phyloP scores from a whole-genome alignment of 1,140 invertebrate species.

The Tetragnatha versicolor region DNA sequence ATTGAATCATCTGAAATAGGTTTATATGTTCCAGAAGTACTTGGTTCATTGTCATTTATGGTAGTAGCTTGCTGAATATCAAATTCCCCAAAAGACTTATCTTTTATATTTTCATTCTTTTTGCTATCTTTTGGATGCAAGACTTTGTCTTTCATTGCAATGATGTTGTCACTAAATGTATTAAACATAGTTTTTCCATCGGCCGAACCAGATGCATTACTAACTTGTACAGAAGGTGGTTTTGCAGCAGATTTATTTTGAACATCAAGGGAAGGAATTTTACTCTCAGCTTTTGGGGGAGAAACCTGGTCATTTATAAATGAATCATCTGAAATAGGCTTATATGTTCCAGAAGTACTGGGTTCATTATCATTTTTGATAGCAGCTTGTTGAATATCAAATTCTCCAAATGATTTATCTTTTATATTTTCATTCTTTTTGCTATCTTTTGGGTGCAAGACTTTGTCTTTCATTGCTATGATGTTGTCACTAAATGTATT shows the following conservation, averaged over 20 bases:
- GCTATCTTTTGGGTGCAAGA: slow-evolving; percentile 12
- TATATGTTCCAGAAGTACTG: slow-evolving; percentile 7
- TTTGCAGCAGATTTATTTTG: not conserved
- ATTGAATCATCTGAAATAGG: slow-evolving; percentile 9
- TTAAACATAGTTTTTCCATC: too few species aligned
- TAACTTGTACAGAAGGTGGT: not conserved
- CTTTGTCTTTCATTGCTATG: slow-evolving; percentile 24
- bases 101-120: not conserved
- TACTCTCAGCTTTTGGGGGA: not conserved
- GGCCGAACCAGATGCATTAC: not conserved
- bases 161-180: slow-evolving; percentile 29
- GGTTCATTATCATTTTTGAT: not conserved
- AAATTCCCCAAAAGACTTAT: slow-evolving; percentile 24
- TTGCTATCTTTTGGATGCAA: slow-evolving; percentile 24
- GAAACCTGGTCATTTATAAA: not conserved
- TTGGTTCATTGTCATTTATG: not conserved
- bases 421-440: not conserved
- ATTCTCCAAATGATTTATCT: slow-evolving; percentile 20
- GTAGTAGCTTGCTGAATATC: slow-evolving; percentile 15
- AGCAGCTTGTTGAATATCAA: slow-evolving; percentile 28
- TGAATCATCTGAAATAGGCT: slow-evolving; percentile 7
- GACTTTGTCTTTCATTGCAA: slow-evolving; percentile 29
- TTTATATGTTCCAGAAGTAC: slow-evolving; percentile 9
- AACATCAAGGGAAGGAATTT: not conserved
- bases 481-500: slow-evolving; percentile 31